Base-by-base conservation (phyloP, 1,140 invertebrate genomes). In the Trachelipus rathkii region DNA sequence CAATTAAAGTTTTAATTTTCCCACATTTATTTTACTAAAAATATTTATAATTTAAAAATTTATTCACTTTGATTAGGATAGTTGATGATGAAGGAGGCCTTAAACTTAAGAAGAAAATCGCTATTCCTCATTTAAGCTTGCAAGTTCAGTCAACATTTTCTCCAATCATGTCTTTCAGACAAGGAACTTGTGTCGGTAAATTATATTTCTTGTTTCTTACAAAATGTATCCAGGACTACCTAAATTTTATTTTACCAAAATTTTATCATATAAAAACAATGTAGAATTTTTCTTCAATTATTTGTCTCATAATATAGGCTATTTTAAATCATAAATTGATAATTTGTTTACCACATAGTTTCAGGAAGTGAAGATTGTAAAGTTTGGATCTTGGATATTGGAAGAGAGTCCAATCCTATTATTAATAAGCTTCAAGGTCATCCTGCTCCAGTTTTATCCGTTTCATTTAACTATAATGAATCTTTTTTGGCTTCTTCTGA, bases 31-130 rank as follows among this genome's bases (percentile, higher is more conserved):
- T 33, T 33, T 33, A 33, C 33, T 33, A 33, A 33, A 33, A 33
- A 6, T 33, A 33, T 33, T 33, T 33, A 33, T 3, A 33, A 33
- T 33, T 33, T 33, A 33, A 33, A 33, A 33, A 3, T 33, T 33
- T 33, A 33, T 33, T 33, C 81, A 23, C 81, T 75, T 76, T 66
- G 83, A 85, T 19, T 83, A 70, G 68, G 21, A 33, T 70, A 21
- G 24, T 70, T 70, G 68, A 70, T 70, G 24, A 70, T 6, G 68
- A 70, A 21, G 68, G 68, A 70, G 68, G 68, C 68, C 23, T 70
- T n/a, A 21, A 33, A 23, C 23, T 70, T 11, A 70, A 33, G 24
- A 70, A 33, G 68, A 70, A 24, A 33, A 23, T 70, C 1, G 11
- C 19, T n/a, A 33, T 70, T 70, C 68, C 19, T 21, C 68, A 70